A percentile compares a stretch with the other conserved stretches of the same genome.
Evolutionary conservation across 2,888 invertebrate genomes (phyloP).

Genomic region (Lepidochitona cinerea): DNA sequence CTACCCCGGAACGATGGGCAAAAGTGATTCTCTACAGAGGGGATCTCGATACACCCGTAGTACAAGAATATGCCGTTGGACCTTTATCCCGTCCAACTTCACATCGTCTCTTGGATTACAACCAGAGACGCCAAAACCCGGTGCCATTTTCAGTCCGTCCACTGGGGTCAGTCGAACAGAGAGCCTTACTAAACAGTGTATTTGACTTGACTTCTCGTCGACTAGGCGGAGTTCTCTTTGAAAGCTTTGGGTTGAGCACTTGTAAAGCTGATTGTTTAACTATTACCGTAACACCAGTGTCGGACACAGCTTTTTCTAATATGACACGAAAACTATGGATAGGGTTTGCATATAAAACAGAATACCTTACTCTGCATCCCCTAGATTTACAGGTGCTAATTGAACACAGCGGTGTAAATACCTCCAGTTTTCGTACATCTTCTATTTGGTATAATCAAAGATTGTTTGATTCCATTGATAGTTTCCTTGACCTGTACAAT

Average conservation of each 20-base stretch:
- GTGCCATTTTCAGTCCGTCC: conserved; percentile 31
- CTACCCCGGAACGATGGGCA: conserved; percentile 39
- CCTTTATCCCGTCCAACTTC: conserved; percentile 41
- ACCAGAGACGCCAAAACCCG: conserved; percentile 13
- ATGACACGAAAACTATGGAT: conserved; percentile 32
- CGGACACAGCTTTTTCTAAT: conserved; percentile 16
- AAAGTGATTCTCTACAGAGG: conserved; percentile 37
- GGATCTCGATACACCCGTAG: conserved; percentile 26
- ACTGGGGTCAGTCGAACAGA: conserved; percentile 20
- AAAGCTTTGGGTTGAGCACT: conserved; percentile 25
- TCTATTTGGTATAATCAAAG: conserved; percentile 35
- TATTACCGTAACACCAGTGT: conserved; percentile 16
- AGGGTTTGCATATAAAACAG: conserved; percentile 29
- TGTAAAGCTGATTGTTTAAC: conserved; percentile 30
- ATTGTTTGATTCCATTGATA: conserved; percentile 26
- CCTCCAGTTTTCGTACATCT: conserved; percentile 25
- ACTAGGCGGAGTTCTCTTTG: conserved; percentile 19
- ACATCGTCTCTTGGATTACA: conserved; percentile 23
- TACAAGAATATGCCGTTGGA: conserved; percentile 45
- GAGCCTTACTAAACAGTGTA: not conserved
- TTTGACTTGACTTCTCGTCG: conserved; percentile 16
- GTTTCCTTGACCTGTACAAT: conserved; percentile 19
- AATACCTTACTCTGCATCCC: conserved; percentile 42
- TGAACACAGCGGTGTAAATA: conserved; percentile 19
- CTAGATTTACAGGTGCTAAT: conserved; percentile 43